Conservation (phyloP, 2,888 invertebrate genomes). For the Temnothorax rugatulus region DNA sequence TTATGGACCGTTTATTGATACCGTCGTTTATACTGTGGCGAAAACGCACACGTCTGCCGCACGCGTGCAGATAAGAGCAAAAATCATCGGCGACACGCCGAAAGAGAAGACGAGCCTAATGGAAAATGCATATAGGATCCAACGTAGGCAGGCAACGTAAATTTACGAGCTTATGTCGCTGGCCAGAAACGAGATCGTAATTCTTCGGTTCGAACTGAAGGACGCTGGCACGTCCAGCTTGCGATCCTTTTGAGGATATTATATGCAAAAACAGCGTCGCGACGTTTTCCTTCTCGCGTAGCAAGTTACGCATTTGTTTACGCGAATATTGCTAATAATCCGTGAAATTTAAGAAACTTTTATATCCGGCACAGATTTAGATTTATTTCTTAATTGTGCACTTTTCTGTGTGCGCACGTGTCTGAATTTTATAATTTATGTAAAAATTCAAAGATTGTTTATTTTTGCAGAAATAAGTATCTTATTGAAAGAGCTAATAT, state of each 20-base stretch:
- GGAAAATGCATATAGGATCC: constrained; percentile 60
- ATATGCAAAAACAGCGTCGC: constrained; percentile 34
- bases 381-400: too few relatives aligned
- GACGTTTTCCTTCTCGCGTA: constrained; percentile 30
- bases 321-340: neutral
- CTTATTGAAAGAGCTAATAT: too few relatives aligned
- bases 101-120: constrained; percentile 63
- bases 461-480: too few relatives aligned
- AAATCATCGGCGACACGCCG: constrained; percentile 56
- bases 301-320: constrained; percentile 50
- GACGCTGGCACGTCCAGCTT: constrained; percentile 30
- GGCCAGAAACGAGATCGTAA: constrained; percentile 70
- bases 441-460: too few relatives aligned
- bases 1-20: constrained; percentile 39
- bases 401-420: too few relatives aligned
- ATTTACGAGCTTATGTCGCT: constrained; percentile 71
- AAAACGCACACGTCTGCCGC: constrained; percentile 54
- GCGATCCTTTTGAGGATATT: constrained; percentile 20
- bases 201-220: constrained; percentile 67
- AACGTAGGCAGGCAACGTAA: constrained; percentile 33
- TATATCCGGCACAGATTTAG: too few relatives aligned
- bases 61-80: constrained; percentile 45
- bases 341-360: neutral
- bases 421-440: too few relatives aligned
- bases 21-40: constrained; percentile 46